phyloP scores from a whole-genome alignment of 2,113 vertebrate genomes.

The Prochilodus magdalenae region DNA sequence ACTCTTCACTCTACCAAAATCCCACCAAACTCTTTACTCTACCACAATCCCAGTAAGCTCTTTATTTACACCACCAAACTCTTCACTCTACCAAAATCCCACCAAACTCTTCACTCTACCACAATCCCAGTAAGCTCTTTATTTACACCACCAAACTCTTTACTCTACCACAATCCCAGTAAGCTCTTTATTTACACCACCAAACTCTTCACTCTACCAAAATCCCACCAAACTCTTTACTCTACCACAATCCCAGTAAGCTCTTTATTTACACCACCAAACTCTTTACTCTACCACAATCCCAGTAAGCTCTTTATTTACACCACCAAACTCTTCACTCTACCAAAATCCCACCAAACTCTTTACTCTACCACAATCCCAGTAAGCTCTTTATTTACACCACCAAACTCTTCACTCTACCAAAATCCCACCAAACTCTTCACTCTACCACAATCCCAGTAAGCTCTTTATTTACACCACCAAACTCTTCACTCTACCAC shows the following conservation, averaged over 20 bases:
- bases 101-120: background rate
- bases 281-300: no score
- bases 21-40: background rate
- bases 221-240: no score
- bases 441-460: no score
- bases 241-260: no score
- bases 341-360: background rate
- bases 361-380: background rate
- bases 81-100: no score
- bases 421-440: background rate
- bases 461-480: background rate
- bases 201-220: background rate
- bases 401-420: background rate
- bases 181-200: background rate
- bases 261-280: no score
- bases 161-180: background rate
- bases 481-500: no score
- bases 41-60: no score
- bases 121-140: background rate
- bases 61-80: no score
- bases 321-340: no score
- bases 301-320: no score
- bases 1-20: background rate
- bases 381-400: background rate
- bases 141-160: background rate